phyloP scores from a whole-genome alignment of 2,113 vertebrate genomes.

The Lepus americanus region DNA sequence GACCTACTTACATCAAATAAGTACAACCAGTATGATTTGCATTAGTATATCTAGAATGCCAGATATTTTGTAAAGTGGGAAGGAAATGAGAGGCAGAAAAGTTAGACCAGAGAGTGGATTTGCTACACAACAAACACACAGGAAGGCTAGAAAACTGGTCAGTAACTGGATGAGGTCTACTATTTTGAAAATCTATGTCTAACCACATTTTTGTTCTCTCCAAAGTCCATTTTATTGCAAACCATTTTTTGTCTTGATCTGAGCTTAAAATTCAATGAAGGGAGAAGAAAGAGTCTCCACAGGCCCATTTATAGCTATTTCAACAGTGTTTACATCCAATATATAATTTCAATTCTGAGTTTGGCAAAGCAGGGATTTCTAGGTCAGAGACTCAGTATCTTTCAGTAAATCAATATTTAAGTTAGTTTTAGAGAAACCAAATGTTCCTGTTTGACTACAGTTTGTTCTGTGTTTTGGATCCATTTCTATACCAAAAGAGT shows the following conservation, averaged over 20 bases:
- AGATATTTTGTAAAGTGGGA: background rate
- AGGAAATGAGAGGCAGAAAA: background rate
- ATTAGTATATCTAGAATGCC: background rate
- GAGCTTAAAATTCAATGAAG: slow-evolving; percentile 15
- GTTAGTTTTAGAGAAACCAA: background rate
- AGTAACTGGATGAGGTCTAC: background rate
- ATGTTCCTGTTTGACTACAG: background rate
- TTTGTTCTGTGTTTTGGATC: background rate
- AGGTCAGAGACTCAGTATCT: background rate
- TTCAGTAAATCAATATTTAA: background rate
- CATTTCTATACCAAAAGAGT: slow-evolving; percentile 24
- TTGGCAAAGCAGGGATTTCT: slow-evolving; percentile 34
- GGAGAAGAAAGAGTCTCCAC: background rate
- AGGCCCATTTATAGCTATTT: background rate
- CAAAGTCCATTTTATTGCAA: background rate
- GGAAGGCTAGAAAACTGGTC: background rate
- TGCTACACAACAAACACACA: background rate
- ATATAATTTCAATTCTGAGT: background rate
- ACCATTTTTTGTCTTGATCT: background rate
- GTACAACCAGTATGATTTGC: background rate
- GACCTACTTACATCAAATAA: background rate
- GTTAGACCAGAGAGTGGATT: background rate
- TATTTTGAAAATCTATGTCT: background rate
- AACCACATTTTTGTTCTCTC: background rate
- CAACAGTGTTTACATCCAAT: background rate